Evolutionary conservation across 2,113 vertebrate genomes (phyloP).

Genomic region (Vimba vimba): DNA sequence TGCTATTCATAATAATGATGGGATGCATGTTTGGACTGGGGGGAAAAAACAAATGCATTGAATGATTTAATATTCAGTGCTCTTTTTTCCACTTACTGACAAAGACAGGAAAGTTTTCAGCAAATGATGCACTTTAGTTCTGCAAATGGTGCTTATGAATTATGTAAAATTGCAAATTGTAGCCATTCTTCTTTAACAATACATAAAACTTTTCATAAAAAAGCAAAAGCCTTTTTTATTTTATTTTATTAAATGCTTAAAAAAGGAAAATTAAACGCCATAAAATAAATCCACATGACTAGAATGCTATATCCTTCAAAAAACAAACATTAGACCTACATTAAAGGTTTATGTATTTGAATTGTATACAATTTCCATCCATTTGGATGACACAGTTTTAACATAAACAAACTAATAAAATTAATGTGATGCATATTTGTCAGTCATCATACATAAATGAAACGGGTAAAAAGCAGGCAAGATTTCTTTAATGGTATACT

Average conservation of each 20-base stretch:
- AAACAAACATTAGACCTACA: not conserved
- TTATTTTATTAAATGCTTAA: not conserved
- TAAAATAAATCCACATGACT: not conserved
- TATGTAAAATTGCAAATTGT: not conserved
- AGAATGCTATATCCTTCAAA: not conserved
- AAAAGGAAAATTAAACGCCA: not conserved
- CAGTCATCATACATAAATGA: no score
- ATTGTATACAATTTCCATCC: not conserved
- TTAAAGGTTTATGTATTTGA: not conserved
- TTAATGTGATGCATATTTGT: not conserved
- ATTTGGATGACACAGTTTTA: not conserved
- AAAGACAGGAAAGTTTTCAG: not conserved
- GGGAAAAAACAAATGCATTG: not conserved
- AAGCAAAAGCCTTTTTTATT: not conserved
- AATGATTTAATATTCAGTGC: not conserved
- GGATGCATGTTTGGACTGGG: not conserved
- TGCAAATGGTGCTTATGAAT: not conserved
- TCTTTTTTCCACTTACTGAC: not conserved
- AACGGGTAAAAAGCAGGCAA: no score
- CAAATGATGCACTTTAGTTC: not conserved
- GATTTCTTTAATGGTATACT: not conserved
- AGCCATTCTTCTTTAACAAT: not conserved
- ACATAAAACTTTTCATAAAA: not conserved
- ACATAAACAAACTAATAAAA: not conserved
- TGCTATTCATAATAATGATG: not conserved